A percentile compares a stretch with the other conserved stretches of the same genome.
These are phyloP conservation scores for Anaspis maculata DNA, from an alignment of 2,888 invertebrate genomes.

Conservation along the genomic window DNA sequence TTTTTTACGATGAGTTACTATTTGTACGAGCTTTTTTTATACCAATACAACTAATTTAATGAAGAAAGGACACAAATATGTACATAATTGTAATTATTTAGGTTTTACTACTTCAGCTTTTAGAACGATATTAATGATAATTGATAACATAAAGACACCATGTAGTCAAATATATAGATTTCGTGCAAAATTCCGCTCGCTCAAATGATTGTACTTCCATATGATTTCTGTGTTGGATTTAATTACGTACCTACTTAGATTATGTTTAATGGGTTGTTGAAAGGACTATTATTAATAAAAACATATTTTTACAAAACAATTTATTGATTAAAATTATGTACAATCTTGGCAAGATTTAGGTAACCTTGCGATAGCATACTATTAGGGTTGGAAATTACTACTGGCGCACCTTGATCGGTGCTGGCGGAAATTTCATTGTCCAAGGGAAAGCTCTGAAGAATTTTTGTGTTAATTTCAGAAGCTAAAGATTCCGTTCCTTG, in stretches of 20 bases:
- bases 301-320: conserved; percentile 12
- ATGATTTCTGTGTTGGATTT: too few species aligned
- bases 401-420: conserved; percentile 67
- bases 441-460: conserved; percentile 67
- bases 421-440: conserved; percentile 59
- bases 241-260: too few species aligned
- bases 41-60: conserved; percentile 7
- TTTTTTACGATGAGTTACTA: conserved; percentile 4
- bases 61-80: conserved; percentile 4
- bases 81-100: conserved; percentile 5
- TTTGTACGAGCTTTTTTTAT: conserved; percentile 5
- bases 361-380: conserved; percentile 21
- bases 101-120: too few species aligned
- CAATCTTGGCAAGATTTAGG: conserved; percentile 26
- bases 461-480: conserved; percentile 53
- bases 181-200: too few species aligned
- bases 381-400: conserved; percentile 59
- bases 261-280: conserved; percentile 18
- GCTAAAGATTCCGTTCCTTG: conserved; percentile 55
- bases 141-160: too few species aligned
- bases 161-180: too few species aligned
- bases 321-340: conserved; percentile 19
- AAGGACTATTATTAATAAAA: conserved; percentile 19
- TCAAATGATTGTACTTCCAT: too few species aligned
- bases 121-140: conserved; percentile 1